Evolutionary conservation across 2,113 vertebrate genomes (phyloP), one percentile per base, ranked within the genome.

Genomic region (Protobothrops mucrosquamatus): DNA sequence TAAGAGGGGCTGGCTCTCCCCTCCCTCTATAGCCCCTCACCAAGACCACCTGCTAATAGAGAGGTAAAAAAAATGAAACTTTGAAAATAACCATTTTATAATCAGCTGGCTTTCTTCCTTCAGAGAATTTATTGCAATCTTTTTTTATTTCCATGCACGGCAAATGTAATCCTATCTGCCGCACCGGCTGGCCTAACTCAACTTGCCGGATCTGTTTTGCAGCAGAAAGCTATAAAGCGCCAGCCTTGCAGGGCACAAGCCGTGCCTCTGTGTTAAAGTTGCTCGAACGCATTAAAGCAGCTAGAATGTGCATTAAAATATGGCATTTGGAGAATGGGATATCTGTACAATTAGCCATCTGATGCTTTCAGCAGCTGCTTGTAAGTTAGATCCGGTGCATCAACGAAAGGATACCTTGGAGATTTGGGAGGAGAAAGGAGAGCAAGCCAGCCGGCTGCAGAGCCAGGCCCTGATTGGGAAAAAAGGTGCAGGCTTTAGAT

Each of bases 101-200:
- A 95, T 95, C 96, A 54, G 93, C 12, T 48, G 1, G 93, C 81
- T 95, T 94, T 94, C 91, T 89, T 74, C 95, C 93, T 96, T 95
- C 93, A 39, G 87, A 94, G 94, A 94, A 9, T 96, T 97, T 96
- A 93, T 97, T 95, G 92, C 95, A 94, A 95, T 93, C 94, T 96
- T 96, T 93, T 96, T 93, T 96, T 94, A 92, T 96, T 96, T 94
- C 54, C 94, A 56, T n/a, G 94, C n/a, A 51, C 94, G 94, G 94
- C 89, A 61, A 97, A 95, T 94, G 94, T 90, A 92, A 94, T 96
- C 92, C 96, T 95, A 94, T 96, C 94, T 90, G 0, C 24, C 0
- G 0, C 43, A 93, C 95, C 12, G 93, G 92, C 96, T 93, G 94
- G 87, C 93, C 94, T 86, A 1, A 95, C 94, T 94, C 64, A 0